Evolutionary conservation across 2,888 invertebrate genomes (phyloP).

Genomic region (Acheta domesticus): DNA sequence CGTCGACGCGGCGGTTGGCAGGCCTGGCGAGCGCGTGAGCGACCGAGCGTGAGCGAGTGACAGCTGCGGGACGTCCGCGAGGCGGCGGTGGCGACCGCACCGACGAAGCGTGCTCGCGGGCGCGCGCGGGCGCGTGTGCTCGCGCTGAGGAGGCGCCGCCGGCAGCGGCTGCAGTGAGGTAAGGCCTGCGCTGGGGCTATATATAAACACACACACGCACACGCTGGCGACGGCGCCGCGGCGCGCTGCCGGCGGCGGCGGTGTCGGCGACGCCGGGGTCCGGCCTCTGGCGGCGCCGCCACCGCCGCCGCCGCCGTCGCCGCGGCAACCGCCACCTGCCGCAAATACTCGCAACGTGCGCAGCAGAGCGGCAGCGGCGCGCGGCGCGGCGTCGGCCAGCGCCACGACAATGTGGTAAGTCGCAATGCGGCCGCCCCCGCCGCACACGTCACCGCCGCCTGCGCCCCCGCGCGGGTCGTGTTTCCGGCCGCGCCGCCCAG

Average conservation of each 20-base stretch:
- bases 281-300: neutral
- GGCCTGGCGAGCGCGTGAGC: slow-evolving; percentile 6
- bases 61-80: neutral
- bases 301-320: neutral
- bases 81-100: neutral
- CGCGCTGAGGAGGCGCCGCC: neutral
- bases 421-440: too few species aligned
- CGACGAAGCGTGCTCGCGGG: neutral
- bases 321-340: neutral
- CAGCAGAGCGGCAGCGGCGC: neutral
- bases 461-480: neutral
- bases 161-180: neutral
- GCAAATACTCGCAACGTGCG: slow-evolving; percentile 4
- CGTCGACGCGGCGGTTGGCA: neutral
- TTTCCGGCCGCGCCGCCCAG: neutral
- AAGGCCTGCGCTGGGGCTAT: slow-evolving; percentile 9
- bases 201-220: slow-evolving; percentile 18
- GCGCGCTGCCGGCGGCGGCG: too few species aligned
- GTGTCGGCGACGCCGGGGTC: neutral
- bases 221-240: neutral
- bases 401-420: too few species aligned
- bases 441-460: too few species aligned
- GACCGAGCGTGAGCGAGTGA: slow-evolving; percentile 3
- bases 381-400: too few species aligned
- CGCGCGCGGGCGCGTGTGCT: neutral